Base-by-base conservation (phyloP, 2,888 invertebrate genomes). In the Drosophila cracens region DNA sequence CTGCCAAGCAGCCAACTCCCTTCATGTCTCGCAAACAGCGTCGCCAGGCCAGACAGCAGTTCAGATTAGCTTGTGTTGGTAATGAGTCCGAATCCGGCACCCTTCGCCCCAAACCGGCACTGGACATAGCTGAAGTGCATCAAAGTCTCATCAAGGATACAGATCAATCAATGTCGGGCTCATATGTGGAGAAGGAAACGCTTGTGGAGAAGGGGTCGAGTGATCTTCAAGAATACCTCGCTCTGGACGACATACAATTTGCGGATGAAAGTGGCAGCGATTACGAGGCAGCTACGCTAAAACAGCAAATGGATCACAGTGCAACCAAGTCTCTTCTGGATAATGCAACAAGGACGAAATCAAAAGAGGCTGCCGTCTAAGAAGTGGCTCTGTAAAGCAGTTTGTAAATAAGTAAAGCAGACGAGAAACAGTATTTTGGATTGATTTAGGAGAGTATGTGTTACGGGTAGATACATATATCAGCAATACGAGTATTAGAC, bases 161-260 rank as follows among this genome's bases (percentile, higher is more conserved):
- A 1, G 79, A 62, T 7, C 85, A 86, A 11, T 88, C 92, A 2
- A 92, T 92, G 91, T 90, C 79, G 5, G 92, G 90, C 2, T 92
- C 92, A 0, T 92, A 92, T 76, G 93, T 90, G 29, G 96, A 96
- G 89, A 95, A 96, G 85, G 95, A 96, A 59, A 95, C 95, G 1
- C 94, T 94, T n/a, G 94, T 94, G 0, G 95, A 96, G 82, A 96
- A 96, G 90, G 95, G 95, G 0, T 95, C 95, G 21, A 94, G 94
- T 70, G 94, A 94, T 70, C 89, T 95, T 16, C 95, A 95, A 84
- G 94, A 94, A 79, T 94, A 93, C 76, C 94, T 94, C 56, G 94
- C 95, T 81, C 93, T 95, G 63, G 94, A 94, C 61, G 96, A 96
- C 80, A 95, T 96, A 56, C 95, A 94, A 87, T 96, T 95, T 90